Base-by-base conservation (phyloP, 92 coral and sea anemone genomes). In the Montipora capitata region DNA sequence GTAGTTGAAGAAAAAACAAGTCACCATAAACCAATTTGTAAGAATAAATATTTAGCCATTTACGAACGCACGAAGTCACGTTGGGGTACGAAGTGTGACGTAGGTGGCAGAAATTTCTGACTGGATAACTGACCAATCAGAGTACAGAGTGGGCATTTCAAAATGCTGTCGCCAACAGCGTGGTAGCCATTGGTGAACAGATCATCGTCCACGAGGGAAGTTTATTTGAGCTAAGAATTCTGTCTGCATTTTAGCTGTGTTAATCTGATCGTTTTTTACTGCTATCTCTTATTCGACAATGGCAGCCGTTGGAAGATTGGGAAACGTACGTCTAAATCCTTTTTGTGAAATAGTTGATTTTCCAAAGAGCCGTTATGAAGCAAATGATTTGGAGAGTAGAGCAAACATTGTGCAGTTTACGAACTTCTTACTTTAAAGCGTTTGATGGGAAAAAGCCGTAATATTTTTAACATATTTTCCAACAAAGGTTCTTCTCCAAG, bases 231-330 rank as follows among this genome's bases (percentile, higher is more conserved):
- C 35, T 27, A 27, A 27, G 35, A 27, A 27, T 27, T 27, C 35
- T 27, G 35, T 27, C 35, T 27, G 35, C 35, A 27, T 27, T 27
- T 27, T 27, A 27, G 35, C 35, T 27, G 35, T 27, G 35, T 48
- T 48, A 5, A 48, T 48, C 52, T 48, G 52, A 27, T 10, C 52
- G 6, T 48, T 1, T 10, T 48, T 10, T 48, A 5, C 10, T 48
- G 6, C 52, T 48, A 48, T 48, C 52, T 5, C 52, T 5, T 48
- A 48, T 48, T 2, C 35, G 68, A 57, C 41, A 4, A 96, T 96
- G 98, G 98, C 99, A 94, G 98, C 99, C 68, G 91, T 94, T 48
- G 92, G 98, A 85, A 92, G 98, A 78, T 84, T 94, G 76, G 98
- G 96, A 87, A 89, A 93, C 63, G 99, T 98, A 77, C 86, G 98